Percentiles rank a stretch among this genome's conserved stretches.
Evolutionary conservation across 2,888 invertebrate genomes (phyloP).

Genomic region (Cacoxenus indagator): DNA sequence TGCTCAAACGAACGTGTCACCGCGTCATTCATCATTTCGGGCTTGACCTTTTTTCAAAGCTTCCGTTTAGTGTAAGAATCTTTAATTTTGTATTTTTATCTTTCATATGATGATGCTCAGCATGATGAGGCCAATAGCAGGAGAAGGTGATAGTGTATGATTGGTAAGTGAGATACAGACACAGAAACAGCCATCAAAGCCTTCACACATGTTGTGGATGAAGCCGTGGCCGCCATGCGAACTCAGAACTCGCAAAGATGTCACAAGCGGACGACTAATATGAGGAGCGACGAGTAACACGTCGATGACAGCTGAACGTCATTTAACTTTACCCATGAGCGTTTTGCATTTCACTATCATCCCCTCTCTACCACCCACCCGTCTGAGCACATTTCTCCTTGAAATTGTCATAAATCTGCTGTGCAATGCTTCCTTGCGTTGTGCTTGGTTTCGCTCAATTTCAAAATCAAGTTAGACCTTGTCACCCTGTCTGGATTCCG

Average conservation of each 20-base stretch:
- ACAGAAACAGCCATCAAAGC: constrained; percentile 22
- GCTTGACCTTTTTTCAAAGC: constrained; percentile 70
- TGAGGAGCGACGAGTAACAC: constrained; percentile 23
- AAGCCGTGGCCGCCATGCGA: constrained; percentile 23
- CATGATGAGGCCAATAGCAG: constrained; percentile 11
- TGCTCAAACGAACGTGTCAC: constrained; percentile 50
- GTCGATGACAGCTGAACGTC: constrained; percentile 57
- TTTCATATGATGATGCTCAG: constrained; percentile 17
- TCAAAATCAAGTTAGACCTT: not conserved
- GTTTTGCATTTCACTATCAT: constrained; percentile 24
- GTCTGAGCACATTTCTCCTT: not conserved
- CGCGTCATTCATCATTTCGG: constrained; percentile 71
- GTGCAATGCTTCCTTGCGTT: constrained; percentile 32
- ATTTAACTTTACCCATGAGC: constrained; percentile 35
- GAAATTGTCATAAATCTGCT: constrained; percentile 37
- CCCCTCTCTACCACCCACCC: not conserved
- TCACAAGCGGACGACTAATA: constrained; percentile 7
- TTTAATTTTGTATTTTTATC: constrained; percentile 59
- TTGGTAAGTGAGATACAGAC: not conserved
- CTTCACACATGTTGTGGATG: constrained; percentile 45
- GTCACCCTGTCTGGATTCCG: not conserved
- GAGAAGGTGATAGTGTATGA: not conserved
- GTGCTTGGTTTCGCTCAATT: not conserved
- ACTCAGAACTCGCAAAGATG: constrained; percentile 1
- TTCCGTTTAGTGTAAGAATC: constrained; percentile 60